Evolutionary conservation across 2,888 invertebrate genomes (phyloP), one percentile per base, ranked within the genome.

Genomic region (Catocala nupta): DNA sequence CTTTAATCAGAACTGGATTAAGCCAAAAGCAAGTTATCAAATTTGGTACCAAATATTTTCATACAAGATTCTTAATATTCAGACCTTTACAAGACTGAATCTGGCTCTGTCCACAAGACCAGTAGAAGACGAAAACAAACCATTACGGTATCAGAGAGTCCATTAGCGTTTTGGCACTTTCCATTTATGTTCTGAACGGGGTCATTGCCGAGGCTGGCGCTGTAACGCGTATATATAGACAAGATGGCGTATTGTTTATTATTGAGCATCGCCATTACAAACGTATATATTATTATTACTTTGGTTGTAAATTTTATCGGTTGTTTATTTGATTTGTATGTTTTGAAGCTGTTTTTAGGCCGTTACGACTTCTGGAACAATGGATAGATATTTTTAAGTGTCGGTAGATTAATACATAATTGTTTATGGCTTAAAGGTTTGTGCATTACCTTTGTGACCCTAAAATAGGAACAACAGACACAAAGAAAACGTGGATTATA

Each of bases 181-280:
- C 48, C 36, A 13, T 39, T 0, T 47, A 50, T 25, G 34, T 12
- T 47, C 34, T 5, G 10, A 59, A 42, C 36, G 53, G 36, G 69
- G 63, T 66, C 65, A 73, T 61, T 76, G 71, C n/a, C 65, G 77
- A 67, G 59, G 69, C 39, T 42, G 25, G 59, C 59, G 59, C 25
- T 25, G 25, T 25, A 25, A 25, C 63, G 63, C 58, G 62, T 85
- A 84, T 82, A 82, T 75, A 80, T 82, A 83, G 69, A 67, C 54
- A 7, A 16, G 1, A 7, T 47, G 70, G 81, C 82, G 84, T 89
- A 62, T 87, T 85, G 82, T 79, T 84, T 81, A 77, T n/a, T 33
- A 45, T 60, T 12, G 36, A 39, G 6, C 49, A 13, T 36, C 43
- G 59, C 62, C 49, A 64, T 66, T 62, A 33, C 11, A 39, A 13